Conservation (phyloP, 2,888 invertebrate genomes). For the Frankliniella fusca region DNA sequence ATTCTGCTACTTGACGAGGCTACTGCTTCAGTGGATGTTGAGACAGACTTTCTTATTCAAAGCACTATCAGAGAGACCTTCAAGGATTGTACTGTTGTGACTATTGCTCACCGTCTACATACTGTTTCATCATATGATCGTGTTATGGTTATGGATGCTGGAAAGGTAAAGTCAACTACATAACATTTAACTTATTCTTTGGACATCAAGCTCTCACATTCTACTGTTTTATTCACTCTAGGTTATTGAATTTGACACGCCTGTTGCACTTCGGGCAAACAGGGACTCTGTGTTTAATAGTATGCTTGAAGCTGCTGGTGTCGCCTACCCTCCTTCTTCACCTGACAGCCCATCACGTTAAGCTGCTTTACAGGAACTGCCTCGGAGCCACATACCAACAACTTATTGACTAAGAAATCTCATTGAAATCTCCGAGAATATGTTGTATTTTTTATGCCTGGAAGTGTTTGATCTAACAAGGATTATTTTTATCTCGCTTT, state of each 20-base stretch:
- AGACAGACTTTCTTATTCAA: conserved; percentile 56
- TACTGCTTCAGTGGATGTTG: conserved; percentile 55
- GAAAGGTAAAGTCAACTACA: conserved; percentile 42
- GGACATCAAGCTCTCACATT: background rate
- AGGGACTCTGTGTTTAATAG: conserved; percentile 49
- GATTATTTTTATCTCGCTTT: too few relatives aligned
- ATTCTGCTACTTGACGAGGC: conserved; percentile 57
- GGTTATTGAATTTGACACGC: conserved; percentile 50
- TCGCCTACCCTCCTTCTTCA: background rate
- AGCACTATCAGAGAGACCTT: conserved; percentile 53
- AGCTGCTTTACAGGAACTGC: background rate
- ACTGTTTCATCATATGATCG: conserved; percentile 54
- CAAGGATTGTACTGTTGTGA: conserved; percentile 55
- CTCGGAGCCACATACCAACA: background rate
- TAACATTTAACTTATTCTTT: background rate
- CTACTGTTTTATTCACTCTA: background rate
- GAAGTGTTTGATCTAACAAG: background rate
- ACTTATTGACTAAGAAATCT: background rate
- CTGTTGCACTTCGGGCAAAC: conserved; percentile 47
- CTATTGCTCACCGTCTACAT: conserved; percentile 58
- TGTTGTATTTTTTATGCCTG: background rate
- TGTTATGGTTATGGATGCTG: conserved; percentile 54
- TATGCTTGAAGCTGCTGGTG: conserved; percentile 46
- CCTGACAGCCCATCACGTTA: conserved; percentile 3
- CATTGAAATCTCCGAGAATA: background rate